Evolutionary conservation across 2,797 vertebrate genomes (phyloP).

Genomic region (Rhodeus uyekii): DNA sequence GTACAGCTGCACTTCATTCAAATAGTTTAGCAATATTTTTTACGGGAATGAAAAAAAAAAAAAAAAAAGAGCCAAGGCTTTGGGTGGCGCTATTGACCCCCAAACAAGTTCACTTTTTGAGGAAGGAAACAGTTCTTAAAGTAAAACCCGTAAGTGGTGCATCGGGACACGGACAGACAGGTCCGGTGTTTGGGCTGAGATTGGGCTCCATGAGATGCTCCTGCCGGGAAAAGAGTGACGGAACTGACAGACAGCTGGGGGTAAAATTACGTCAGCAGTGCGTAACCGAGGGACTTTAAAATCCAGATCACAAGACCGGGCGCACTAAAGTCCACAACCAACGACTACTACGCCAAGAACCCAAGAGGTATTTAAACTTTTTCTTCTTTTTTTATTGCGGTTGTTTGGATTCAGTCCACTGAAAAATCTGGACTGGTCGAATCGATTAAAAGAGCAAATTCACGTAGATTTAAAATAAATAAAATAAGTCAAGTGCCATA

Average conservation of each 20-base stretch:
- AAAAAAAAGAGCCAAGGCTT: neutral
- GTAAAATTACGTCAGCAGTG: constrained; percentile 22
- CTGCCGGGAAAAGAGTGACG: neutral
- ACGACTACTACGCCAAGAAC: neutral
- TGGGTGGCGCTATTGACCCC: constrained; percentile 34
- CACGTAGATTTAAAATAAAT: neutral
- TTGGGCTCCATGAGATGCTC: neutral
- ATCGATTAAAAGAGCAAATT: neutral
- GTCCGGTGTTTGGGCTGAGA: neutral
- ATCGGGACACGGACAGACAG: neutral
- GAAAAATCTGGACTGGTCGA: neutral
- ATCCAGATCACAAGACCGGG: constrained; percentile 50
- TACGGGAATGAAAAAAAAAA: too few species aligned
- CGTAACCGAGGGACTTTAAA: constrained; percentile 31
- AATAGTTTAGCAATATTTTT: neutral
- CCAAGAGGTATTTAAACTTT: constrained; percentile 1
- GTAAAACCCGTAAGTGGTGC: neutral
- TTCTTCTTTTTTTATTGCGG: too few species aligned
- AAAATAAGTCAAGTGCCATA: neutral
- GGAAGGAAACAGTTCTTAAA: neutral
- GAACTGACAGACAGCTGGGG: constrained; percentile 21
- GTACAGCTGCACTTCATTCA: neutral
- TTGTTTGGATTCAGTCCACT: neutral
- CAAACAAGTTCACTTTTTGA: constrained; percentile 6
- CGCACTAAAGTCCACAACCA: constrained; percentile 1